A percentile compares a stretch with the other conserved stretches of the same genome.
Conservation (phyloP, 2,888 invertebrate species). For the Thereva unica region DNA sequence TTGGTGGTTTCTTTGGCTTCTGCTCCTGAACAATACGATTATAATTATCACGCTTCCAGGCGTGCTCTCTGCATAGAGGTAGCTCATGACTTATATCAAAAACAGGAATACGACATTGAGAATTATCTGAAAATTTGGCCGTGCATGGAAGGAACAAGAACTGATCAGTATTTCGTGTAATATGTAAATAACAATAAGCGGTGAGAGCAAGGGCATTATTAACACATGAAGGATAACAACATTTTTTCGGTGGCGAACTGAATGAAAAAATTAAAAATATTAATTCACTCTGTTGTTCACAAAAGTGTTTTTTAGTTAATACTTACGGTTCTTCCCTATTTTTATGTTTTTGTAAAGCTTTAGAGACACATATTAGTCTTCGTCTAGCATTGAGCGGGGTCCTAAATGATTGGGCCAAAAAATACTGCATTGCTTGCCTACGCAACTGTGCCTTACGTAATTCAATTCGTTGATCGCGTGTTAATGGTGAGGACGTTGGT, state of each 20-base stretch:
- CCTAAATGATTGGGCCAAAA: slow-evolving; percentile 51
- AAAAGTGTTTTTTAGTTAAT: slow-evolving; percentile 11
- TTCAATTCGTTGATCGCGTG: slow-evolving; percentile 55
- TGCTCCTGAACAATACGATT: slow-evolving; percentile 75
- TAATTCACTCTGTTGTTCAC: slow-evolving; percentile 1
- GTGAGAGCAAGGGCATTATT: slow-evolving; percentile 60
- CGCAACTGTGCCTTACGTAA: slow-evolving; percentile 51
- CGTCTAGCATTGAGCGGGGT: slow-evolving; percentile 50
- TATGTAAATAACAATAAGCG: slow-evolving; percentile 81
- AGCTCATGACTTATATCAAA: slow-evolving; percentile 78
- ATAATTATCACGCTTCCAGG: slow-evolving; percentile 82
- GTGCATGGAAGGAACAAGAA: slow-evolving; percentile 79
- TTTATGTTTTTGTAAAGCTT: slow-evolving; percentile 51
- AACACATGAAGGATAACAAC: slow-evolving; percentile 50
- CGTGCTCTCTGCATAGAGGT: slow-evolving; percentile 85
- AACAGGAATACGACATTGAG: slow-evolving; percentile 77
- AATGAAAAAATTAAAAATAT: slow-evolving; percentile 15
- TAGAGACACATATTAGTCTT: slow-evolving; percentile 53
- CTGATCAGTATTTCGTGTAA: slow-evolving; percentile 84
- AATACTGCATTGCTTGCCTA: slow-evolving; percentile 54
- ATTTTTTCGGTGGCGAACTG: slow-evolving; percentile 49
- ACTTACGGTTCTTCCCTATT: slow-evolving; percentile 49
- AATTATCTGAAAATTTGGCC: slow-evolving; percentile 76
- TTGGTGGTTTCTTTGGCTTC: slow-evolving; percentile 72
- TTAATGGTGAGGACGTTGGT: slow-evolving; percentile 42